Evolutionary conservation across 2,888 invertebrate genomes (phyloP).

Genomic region (Chalcis sispes): DNA sequence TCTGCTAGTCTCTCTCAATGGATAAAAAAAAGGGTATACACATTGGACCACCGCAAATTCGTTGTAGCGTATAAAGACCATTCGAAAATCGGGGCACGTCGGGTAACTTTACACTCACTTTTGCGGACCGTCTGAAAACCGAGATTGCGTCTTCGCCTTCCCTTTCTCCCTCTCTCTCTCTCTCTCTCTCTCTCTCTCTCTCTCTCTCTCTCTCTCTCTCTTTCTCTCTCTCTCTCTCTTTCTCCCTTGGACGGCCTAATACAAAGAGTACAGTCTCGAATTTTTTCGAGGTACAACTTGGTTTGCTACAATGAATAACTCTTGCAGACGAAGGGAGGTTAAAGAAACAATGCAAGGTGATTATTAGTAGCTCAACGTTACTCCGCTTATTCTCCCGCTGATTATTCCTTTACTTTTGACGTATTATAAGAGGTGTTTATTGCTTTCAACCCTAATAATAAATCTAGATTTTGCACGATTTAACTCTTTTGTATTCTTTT

Average conservation of each 20-base stretch:
- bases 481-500: no score
- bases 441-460: no score
- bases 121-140: conserved; percentile 69
- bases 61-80: conserved; percentile 20
- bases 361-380: no score
- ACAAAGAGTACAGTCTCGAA: no score
- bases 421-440: no score
- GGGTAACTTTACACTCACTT: conserved; percentile 72
- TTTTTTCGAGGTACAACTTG: no score
- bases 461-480: no score
- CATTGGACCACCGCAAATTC: conserved; percentile 64
- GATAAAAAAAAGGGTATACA: conserved; percentile 28
- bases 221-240: background rate
- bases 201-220: background rate
- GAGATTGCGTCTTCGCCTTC: conserved; percentile 32
- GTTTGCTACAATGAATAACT: no score
- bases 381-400: no score
- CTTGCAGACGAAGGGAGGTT: background rate
- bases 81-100: conserved; percentile 61
- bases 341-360: no score
- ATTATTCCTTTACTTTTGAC: no score
- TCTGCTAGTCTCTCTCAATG: conserved; percentile 16
- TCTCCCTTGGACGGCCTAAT: conserved; percentile 10
- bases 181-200: background rate
- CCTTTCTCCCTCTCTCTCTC: background rate